Percentiles rank a stretch among this genome's conserved stretches.
Conservation (phyloP, 2,113 vertebrate genomes). For the Danionella cerebrum region DNA sequence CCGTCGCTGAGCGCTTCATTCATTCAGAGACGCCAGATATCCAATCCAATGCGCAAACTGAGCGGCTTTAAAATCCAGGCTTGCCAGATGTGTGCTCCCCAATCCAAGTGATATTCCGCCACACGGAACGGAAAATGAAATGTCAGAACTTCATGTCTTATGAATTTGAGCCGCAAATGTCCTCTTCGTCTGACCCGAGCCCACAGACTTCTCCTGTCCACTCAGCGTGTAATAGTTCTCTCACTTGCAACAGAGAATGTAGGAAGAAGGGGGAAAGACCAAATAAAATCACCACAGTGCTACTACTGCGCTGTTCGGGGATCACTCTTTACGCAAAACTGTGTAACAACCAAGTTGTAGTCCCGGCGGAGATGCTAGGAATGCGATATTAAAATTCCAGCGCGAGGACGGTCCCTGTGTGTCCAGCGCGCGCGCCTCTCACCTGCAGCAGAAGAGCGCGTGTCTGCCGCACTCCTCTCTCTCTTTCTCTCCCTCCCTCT, state of each 20-base stretch:
- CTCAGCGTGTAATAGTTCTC: constrained; percentile 35
- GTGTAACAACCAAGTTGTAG: constrained; percentile 34
- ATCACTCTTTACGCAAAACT: neutral
- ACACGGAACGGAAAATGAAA: neutral
- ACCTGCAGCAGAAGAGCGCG: constrained; percentile 87
- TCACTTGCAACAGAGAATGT: constrained; percentile 24
- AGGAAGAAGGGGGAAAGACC: neutral
- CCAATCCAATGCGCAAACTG: constrained; percentile 16
- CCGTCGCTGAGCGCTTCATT: neutral
- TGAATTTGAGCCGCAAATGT: neutral
- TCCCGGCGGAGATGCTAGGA: constrained; percentile 47
- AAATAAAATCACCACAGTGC: constrained; percentile 33
- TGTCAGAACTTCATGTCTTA: constrained; percentile 22
- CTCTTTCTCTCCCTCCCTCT: constrained; percentile 44
- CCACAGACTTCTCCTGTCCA: constrained; percentile 24
- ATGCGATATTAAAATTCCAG: constrained; percentile 32
- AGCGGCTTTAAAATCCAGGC: constrained; percentile 9
- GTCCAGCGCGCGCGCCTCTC: constrained; percentile 70
- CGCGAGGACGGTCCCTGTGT: constrained; percentile 51
- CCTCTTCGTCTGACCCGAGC: neutral
- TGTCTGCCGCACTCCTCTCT: constrained; percentile 88
- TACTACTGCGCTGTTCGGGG: neutral
- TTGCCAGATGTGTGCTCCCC: neutral
- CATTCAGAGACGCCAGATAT: neutral
- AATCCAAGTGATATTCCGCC: neutral